A percentile compares a stretch with the other conserved stretches of the same genome.
These are phyloP conservation scores for Chloropsis cyanopogon DNA, from an alignment of 2,113 vertebrate species.

Conservation along the genomic window DNA sequence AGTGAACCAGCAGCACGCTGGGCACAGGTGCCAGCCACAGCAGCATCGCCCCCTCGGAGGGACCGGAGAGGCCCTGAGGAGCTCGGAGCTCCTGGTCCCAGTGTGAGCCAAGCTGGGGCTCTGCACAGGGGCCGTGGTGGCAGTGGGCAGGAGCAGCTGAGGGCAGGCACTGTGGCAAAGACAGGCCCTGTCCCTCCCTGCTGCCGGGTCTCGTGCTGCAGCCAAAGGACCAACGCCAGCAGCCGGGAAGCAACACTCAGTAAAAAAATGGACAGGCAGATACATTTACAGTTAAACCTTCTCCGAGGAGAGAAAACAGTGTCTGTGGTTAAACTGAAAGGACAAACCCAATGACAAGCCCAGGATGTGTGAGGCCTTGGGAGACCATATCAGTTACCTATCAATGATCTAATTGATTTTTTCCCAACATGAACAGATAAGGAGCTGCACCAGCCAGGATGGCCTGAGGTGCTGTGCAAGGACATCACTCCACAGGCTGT, in stretches of 20 bases:
- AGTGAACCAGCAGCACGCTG: background rate
- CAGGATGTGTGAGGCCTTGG: background rate
- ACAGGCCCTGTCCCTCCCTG: background rate
- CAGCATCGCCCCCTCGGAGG: accelerated
- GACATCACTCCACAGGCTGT: background rate
- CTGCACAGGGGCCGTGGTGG: background rate
- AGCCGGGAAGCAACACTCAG: background rate
- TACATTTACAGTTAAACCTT: background rate
- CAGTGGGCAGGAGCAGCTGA: background rate
- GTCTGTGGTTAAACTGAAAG: background rate
- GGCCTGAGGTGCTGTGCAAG: background rate
- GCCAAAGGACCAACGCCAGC: background rate
- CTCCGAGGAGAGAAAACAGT: background rate
- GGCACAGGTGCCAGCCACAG: background rate
- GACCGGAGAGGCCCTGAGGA: background rate
- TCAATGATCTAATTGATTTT: background rate
- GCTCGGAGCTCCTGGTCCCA: background rate
- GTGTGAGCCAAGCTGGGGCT: background rate
- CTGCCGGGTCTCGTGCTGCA: background rate
- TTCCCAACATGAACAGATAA: background rate
- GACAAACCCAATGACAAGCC: background rate
- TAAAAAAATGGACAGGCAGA: background rate
- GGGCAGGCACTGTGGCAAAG: background rate
- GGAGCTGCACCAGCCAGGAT: background rate
- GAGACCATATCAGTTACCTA: background rate